Percentiles rank a stretch among this genome's conserved stretches.
Conservation (phyloP, 2,113 vertebrate species). For the Phalacrocorax pelagicus region DNA sequence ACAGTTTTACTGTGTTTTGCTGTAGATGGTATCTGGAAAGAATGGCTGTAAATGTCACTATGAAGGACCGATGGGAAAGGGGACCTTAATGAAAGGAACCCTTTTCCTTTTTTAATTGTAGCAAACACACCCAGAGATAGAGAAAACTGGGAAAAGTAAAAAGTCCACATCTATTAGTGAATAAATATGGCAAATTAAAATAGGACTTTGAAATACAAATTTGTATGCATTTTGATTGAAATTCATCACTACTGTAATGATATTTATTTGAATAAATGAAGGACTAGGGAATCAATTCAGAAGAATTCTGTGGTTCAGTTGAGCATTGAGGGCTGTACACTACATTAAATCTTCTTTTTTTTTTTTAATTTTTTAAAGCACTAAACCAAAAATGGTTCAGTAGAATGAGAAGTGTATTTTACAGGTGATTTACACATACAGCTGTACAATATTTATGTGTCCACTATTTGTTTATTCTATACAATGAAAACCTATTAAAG, state of each 20-base stretch:
- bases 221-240: not conserved
- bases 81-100: not conserved
- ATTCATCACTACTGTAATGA: not conserved
- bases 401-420: not conserved
- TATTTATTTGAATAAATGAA: slow-evolving; percentile 5
- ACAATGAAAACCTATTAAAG: not conserved
- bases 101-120: not conserved
- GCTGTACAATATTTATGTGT: not conserved
- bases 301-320: not conserved
- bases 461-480: not conserved
- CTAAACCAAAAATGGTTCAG: not conserved
- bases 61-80: not conserved
- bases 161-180: not conserved
- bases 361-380: not conserved
- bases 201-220: slow-evolving; percentile 7
- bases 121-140: not conserved
- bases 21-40: not conserved
- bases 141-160: not conserved
- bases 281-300: not conserved
- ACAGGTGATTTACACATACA: not conserved
- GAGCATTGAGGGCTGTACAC: not conserved
- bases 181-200: not conserved
- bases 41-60: not conserved
- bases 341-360: not conserved
- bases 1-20: not conserved